These are phyloP conservation scores for Cheumatopsyche charites DNA, from an alignment of 1,140 invertebrate genomes.

Conservation along the genomic window DNA sequence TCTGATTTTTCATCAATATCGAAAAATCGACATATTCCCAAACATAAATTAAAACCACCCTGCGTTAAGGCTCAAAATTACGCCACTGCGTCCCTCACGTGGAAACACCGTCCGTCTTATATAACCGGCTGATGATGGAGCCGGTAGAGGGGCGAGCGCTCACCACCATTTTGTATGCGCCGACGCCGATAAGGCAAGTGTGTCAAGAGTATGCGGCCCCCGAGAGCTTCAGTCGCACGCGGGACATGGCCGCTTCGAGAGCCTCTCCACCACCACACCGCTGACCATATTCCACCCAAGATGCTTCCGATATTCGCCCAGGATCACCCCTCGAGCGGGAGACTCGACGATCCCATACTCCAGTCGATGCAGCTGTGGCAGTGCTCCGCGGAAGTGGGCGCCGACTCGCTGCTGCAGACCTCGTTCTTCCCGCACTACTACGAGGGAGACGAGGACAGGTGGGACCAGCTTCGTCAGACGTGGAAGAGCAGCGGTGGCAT, in stretches of 20 bases:
- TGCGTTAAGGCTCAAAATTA: too few species aligned
- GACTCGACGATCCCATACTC: neutral
- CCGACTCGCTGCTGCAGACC: conserved; percentile 34
- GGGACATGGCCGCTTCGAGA: neutral
- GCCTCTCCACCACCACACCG: neutral
- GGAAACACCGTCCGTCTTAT: neutral
- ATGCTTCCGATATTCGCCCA: too few species aligned
- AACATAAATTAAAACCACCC: too few species aligned
- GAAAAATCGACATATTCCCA: too few species aligned
- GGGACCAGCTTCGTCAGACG: neutral
- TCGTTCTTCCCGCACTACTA: conserved; percentile 40
- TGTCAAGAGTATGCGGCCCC: conserved; percentile 7
- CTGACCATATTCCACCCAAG: too few species aligned
- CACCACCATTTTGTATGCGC: conserved; percentile 22
- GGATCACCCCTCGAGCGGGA: neutral
- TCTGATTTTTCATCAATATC: too few species aligned
- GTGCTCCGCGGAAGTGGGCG: conserved; percentile 44
- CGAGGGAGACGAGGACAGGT: neutral
- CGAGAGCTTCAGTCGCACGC: conserved; percentile 4
- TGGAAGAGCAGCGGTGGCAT: too few species aligned
- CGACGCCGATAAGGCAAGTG: conserved; percentile 17
- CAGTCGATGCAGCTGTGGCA: conserved; percentile 1
- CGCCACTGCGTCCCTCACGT: too few species aligned
- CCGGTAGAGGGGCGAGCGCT: too few species aligned
- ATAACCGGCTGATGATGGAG: conserved; percentile 34